Percentiles rank a stretch among this genome's conserved stretches.
Evolutionary conservation across 1,140 invertebrate genomes (phyloP).

Genomic region (Dysdera silvatica): DNA sequence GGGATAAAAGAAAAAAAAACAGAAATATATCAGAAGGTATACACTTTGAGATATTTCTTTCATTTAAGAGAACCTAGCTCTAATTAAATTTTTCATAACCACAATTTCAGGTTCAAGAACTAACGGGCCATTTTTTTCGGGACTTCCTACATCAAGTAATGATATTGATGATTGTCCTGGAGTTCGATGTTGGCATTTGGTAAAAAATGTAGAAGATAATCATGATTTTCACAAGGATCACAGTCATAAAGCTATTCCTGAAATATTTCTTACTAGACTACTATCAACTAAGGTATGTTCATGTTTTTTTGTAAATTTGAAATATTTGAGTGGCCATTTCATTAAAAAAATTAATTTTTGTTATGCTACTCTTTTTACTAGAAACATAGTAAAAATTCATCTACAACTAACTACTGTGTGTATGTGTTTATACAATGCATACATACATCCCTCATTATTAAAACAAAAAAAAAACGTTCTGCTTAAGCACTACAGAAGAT

Average conservation of each 20-base stretch:
- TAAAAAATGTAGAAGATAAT: constrained; percentile 67
- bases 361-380: too few species aligned
- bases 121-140: constrained; percentile 20
- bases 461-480: too few species aligned
- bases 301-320: background rate
- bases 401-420: too few species aligned
- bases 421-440: too few species aligned
- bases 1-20: too few species aligned
- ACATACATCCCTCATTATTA: too few species aligned
- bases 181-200: constrained; percentile 65
- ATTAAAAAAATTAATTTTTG: background rate
- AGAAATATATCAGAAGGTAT: too few species aligned
- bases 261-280: constrained; percentile 86
- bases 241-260: constrained; percentile 60
- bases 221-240: constrained; percentile 49
- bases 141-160: constrained; percentile 11
- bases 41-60: too few species aligned
- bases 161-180: constrained; percentile 19
- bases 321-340: constrained; percentile 13
- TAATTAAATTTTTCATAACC: background rate
- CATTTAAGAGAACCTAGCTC: background rate
- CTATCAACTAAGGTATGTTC: constrained; percentile 72
- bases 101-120: constrained; percentile 1
- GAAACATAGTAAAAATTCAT: too few species aligned
- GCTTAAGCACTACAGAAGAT: too few species aligned